Evolutionary conservation across 1,140 invertebrate species (phyloP), one percentile per base, ranked within the genome.

Genomic region (Pseudachorutes palmiensis): DNA sequence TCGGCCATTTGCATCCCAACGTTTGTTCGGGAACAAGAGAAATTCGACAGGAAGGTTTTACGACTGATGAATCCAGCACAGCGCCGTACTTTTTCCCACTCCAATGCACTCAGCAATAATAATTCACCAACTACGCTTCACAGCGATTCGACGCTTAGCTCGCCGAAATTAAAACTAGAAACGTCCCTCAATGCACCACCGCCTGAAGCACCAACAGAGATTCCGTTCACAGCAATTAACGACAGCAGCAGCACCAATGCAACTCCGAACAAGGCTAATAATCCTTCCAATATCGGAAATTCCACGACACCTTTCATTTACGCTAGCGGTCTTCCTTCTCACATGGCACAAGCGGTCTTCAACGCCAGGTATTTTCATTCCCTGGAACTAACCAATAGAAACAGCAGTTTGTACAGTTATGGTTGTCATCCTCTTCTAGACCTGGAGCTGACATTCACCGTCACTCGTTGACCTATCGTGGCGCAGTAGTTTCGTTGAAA

Each of bases 1-100:
- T 92, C 89, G 14, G 79, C 92, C 67, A 85, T 92, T 3, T 88
- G 87, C 74, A 77, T 93, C 48, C 91, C 91, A 0, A 92, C 91
- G 0, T 93, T 87, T 72, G 83, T 92, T 36, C 85, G 83, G 49
- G 87, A 74, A 32, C 67, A 69, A 45, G 72, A 70, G n/a, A 32
- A 57, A 64, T 0, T 24, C 24, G 24, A 22, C 51, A 28, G 33
- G 51, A 30, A 59, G 41, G 30, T 64, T 29, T 28, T 64, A 3
- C 45, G 55, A n/a, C 41, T 36, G n/a, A n/a, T n/a, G n/a, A 29
- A 30, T 45, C n/a, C 63, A 51, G 26, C 30, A 12, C 59, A 61
- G 32, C 32, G 32, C 29, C 32, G 59, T 2, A 28, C 28, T 9
- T 33, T 61, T 61, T 31, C 16, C 2, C 59, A 61, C 16, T 14